Evolutionary conservation across 1,140 invertebrate genomes (phyloP), one percentile per base, ranked within the genome.

Genomic region (Aphaenogaster floridana): DNA sequence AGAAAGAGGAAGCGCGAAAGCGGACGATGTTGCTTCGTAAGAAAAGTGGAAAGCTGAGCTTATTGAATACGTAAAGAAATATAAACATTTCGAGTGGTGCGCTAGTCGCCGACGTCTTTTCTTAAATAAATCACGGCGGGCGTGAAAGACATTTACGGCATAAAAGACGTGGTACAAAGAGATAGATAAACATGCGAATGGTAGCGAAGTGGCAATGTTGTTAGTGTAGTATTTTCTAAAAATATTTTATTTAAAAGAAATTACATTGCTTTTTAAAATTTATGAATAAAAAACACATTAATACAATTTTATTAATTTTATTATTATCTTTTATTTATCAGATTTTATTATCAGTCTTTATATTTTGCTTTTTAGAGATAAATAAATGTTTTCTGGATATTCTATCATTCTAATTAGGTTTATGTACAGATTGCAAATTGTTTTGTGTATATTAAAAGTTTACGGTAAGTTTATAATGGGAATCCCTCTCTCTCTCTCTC

Each of bases 101-200:
- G 45, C 77, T 68, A 17, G 28, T 50, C 77, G 36, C 9, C 21
- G 66, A 57, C 50, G 36, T 81, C 34, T 11, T 71, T 81, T 81
- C 66, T 72, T 72, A 81, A 81, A 81, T 81, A 81, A 81, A 72
- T 81, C 79, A 81, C 79, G 42, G 71, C 50, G 28, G 28, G 59
- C 17, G 59, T 79, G 50, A 79, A 66, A 79, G 77, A 66, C 42
- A 79, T 79, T 78, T 66, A 79, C 17, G 17, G 21, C 15, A 45
- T 79, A 79, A 79, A 79, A 48, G 61, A 79, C 39, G 28, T 8
- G 5, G 21, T 28, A 57, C 50, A 72, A 80, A 81, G 39, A 54
- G 64, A 52, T 72, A 71, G 39, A 52, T 81, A 71, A 71, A 81
- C 34, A 50, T 34, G 48, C 48, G 36, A 36, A 21, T 11, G 13